phyloP scores from a whole-genome alignment of 2,797 vertebrate genomes.

The Sebastes miniatus region DNA sequence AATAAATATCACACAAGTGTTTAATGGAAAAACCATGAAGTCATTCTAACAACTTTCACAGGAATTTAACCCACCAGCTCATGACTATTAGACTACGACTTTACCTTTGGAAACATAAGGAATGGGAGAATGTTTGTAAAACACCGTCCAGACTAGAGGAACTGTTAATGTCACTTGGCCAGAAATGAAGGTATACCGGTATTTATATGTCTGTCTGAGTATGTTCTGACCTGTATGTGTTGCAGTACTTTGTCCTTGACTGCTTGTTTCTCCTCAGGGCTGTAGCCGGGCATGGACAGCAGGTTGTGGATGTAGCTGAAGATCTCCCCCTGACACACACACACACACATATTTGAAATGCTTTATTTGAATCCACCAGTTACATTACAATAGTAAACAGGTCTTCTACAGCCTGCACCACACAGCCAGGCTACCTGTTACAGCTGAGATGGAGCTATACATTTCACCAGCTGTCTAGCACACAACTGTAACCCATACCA shows the following conservation, averaged over 20 bases:
- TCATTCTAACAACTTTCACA: too few species aligned
- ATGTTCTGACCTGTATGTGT: constrained; percentile 84
- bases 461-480: not conserved
- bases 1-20: too few species aligned
- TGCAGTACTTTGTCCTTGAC: constrained; percentile 88
- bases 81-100: too few species aligned
- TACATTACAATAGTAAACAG: not conserved
- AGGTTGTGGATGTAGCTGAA: constrained; percentile 96
- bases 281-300: constrained; percentile 93
- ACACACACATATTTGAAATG: not conserved
- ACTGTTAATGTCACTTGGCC: too few species aligned
- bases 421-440: too few species aligned
- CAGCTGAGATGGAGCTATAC: not conserved
- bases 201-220: not conserved
- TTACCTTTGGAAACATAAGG: too few species aligned
- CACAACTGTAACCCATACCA: not conserved
- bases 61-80: too few species aligned
- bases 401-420: not conserved
- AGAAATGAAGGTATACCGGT: rapidly evolving
- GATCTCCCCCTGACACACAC: constrained; percentile 86
- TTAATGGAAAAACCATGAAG: too few species aligned
- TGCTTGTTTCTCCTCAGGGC: constrained; percentile 86
- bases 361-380: not conserved
- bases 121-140: too few species aligned
- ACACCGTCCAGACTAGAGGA: too few species aligned